Evolutionary conservation across 1,140 invertebrate genomes (phyloP).

Genomic region (Planococcus citri): DNA sequence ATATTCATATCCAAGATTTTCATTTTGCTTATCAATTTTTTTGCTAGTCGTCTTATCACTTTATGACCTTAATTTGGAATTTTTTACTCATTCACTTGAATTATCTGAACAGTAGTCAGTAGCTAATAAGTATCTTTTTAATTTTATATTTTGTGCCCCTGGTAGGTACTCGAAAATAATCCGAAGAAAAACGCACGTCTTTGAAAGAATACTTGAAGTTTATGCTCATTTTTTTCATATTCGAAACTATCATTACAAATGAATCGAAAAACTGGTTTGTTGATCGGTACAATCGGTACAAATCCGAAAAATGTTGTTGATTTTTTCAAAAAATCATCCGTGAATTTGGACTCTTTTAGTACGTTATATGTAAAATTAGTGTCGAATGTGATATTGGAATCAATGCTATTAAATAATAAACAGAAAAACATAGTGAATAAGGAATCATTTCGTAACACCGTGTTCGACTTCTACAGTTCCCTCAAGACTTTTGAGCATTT

Average conservation of each 20-base stretch:
- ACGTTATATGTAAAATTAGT: not conserved
- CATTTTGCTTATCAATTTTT: too few species aligned
- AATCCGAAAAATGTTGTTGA: not conserved
- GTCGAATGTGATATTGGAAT: not conserved
- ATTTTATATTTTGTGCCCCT: too few species aligned
- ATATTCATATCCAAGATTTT: too few species aligned
- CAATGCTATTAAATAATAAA: not conserved
- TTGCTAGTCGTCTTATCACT: too few species aligned
- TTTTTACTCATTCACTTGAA: too few species aligned
- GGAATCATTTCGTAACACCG: not conserved
- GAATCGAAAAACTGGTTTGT: slow-evolving; percentile 3
- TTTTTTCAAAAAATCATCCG: not conserved
- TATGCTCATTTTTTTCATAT: too few species aligned
- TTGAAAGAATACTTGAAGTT: too few species aligned
- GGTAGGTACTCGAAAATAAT: too few species aligned
- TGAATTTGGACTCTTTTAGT: not conserved
- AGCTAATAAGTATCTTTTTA: too few species aligned
- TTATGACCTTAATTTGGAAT: too few species aligned
- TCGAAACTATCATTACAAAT: not conserved
- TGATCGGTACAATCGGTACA: not conserved
- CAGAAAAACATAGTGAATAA: not conserved
- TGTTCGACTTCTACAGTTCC: not conserved
- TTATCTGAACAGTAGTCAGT: too few species aligned
- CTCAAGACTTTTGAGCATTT: not conserved
- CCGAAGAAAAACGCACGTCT: too few species aligned